Conservation (phyloP, 2,888 invertebrate species). For the Mechanitis messenoides region DNA sequence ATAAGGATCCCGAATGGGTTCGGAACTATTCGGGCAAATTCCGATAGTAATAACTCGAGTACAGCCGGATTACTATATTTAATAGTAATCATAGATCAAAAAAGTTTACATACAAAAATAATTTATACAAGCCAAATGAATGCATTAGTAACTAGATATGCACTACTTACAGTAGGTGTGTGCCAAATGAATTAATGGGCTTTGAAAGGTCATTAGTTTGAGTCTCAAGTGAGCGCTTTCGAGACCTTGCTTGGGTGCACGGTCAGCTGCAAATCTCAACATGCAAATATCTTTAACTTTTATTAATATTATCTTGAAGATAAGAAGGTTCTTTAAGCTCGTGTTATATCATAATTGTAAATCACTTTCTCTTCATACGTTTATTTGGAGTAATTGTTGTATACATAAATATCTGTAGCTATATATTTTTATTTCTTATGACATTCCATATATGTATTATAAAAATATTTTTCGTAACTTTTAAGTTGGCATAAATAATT, state of each 20-base stretch:
- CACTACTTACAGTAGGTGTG: slow-evolving; percentile 7
- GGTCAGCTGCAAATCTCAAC: background rate
- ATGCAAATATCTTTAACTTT: background rate
- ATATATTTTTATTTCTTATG: background rate
- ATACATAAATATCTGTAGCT: background rate
- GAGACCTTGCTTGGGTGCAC: slow-evolving; percentile 12
- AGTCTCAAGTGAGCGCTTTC: slow-evolving; percentile 28
- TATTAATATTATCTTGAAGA: too few relatives aligned
- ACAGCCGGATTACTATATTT: background rate
- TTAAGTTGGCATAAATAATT: background rate
- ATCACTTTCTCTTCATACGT: too few relatives aligned
- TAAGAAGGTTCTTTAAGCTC: too few relatives aligned
- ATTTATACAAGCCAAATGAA: background rate
- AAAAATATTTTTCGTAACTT: too few relatives aligned
- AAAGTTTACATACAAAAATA: too few relatives aligned
- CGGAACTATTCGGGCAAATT: too few relatives aligned
- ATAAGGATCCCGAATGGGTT: too few relatives aligned
- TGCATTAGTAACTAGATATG: slow-evolving; percentile 2
- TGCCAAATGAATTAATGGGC: slow-evolving; percentile 18
- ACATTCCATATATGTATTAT: too few relatives aligned
- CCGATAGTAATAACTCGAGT: too few relatives aligned
- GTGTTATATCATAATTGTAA: too few relatives aligned
- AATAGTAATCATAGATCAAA: background rate
- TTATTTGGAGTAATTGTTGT: too few relatives aligned
- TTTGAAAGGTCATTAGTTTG: slow-evolving; percentile 18